A percentile compares a stretch with the other conserved stretches of the same genome.
Conservation (phyloP, 2,888 invertebrate genomes). For the Sylvicola cinctus region DNA sequence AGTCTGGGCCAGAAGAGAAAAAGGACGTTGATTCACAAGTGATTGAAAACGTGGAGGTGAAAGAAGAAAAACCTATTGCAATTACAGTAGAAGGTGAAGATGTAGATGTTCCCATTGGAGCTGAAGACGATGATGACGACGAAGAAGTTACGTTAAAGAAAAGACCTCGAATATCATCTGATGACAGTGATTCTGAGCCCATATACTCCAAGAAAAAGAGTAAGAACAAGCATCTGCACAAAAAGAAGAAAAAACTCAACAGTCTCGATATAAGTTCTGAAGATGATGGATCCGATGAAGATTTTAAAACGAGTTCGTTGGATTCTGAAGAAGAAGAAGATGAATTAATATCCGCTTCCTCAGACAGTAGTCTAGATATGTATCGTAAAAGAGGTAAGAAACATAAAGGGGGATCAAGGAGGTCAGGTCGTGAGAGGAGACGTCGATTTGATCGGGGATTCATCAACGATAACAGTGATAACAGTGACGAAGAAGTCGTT, state of each 20-base stretch:
- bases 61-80: slow-evolving; percentile 1
- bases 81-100: slow-evolving; percentile 19
- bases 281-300: slow-evolving; percentile 73
- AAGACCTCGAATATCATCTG: slow-evolving; percentile 15
- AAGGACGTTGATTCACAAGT: slow-evolving; percentile 19
- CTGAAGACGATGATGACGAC: slow-evolving; percentile 23
- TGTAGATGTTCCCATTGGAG: too few relatives aligned
- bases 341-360: slow-evolving; percentile 35
- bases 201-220: too few relatives aligned
- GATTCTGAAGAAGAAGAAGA: slow-evolving; percentile 27
- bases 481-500: slow-evolving; percentile 25
- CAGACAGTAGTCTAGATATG: slow-evolving; percentile 30
- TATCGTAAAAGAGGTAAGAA: slow-evolving; percentile 27
- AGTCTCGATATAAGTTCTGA: slow-evolving; percentile 63
- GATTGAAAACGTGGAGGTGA: neutral
- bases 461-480: slow-evolving; percentile 32
- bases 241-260: slow-evolving; percentile 52
- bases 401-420: slow-evolving; percentile 23
- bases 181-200: slow-evolving; percentile 21
- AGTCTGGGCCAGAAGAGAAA: slow-evolving; percentile 22
- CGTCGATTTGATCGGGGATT: slow-evolving; percentile 18
- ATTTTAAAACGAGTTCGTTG: slow-evolving; percentile 65
- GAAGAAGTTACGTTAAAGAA: slow-evolving; percentile 8
- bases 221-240: slow-evolving; percentile 10
- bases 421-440: slow-evolving; percentile 25